Evolutionary conservation across 64 coral and sea anemone genomes (phyloP), one percentile per base, ranked within the genome.

Genomic region (Orbicella faveolata): DNA sequence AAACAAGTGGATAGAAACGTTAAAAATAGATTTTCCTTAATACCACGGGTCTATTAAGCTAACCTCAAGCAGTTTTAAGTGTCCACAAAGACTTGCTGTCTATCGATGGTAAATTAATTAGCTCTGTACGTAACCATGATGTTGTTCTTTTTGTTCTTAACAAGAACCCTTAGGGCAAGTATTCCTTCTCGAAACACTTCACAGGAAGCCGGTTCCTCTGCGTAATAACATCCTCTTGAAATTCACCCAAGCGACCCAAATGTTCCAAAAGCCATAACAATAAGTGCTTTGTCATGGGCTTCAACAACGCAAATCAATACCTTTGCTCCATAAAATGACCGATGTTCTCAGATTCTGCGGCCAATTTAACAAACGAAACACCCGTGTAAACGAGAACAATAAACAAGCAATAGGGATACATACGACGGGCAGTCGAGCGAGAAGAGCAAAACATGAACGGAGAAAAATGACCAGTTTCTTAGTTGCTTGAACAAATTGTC

Each of bases 61-160:
- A n/a, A 26, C 20, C 67, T 26, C 19, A 41, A 85, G 79, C 26
- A 57, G 26, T 48, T 63, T 81, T 23, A 64, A 62, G 55, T 62
- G 79, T 18, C 15, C 25, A 61, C 17, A 81, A 81, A 59, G 64
- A 72, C 82, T n/a, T 72, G 82, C 30, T 70, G 82, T 85, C 82
- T 85, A 30, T 73, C 82, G 8, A 72, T 33, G 15, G 21, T 26
- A 68, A 52, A 73, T 70, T 85, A 85, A 85, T 85, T 73, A 72
- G 9, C 82, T 48, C 44, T 52, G 39, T 72, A 68, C 64, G 82
- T 73, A 67, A 85, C 73, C 21, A 73, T 30, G 15, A 7, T 72
- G 21, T 13, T 10, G 20, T 4, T 10, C 35, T 37, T 73, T 85
- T 85, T 85, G 82, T 85, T 33, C 39, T 85, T 70, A 26, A 48